These are phyloP conservation scores for Mesopsocus fuscifrons DNA, from an alignment of 2,888 invertebrate species.

Conservation along the genomic window DNA sequence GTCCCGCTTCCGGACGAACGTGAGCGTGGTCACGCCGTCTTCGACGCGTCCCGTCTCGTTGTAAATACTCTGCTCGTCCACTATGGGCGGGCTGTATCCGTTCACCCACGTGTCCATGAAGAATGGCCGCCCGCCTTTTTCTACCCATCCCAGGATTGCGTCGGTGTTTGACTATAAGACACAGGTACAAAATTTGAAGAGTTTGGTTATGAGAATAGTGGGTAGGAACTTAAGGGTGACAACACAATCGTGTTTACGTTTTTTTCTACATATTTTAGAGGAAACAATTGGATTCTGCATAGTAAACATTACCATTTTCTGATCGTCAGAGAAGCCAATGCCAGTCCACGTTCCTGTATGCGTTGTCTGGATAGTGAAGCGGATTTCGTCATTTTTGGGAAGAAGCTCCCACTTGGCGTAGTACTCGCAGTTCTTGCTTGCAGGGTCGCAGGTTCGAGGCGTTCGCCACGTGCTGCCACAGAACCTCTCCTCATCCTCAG, in stretches of 20 bases:
- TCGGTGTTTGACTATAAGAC: slow-evolving; percentile 57
- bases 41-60: slow-evolving; percentile 46
- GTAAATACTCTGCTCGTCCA: slow-evolving; percentile 57
- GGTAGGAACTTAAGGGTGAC: slow-evolving; percentile 13
- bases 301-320: slow-evolving; percentile 69
- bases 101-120: slow-evolving; percentile 76
- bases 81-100: slow-evolving; percentile 54
- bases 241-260: slow-evolving; percentile 3
- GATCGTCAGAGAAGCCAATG: slow-evolving; percentile 69
- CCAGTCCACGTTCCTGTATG: slow-evolving; percentile 75
- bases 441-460: slow-evolving; percentile 45
- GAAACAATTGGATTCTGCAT: too few species aligned
- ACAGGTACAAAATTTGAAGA: slow-evolving; percentile 3
- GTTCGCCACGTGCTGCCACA: slow-evolving; percentile 64
- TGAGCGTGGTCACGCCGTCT: slow-evolving; percentile 58
- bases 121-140: slow-evolving; percentile 57
- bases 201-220: slow-evolving; percentile 9
- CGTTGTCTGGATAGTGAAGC: slow-evolving; percentile 60
- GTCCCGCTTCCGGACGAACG: slow-evolving; percentile 56
- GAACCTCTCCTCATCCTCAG: slow-evolving; percentile 27
- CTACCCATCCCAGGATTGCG: slow-evolving; percentile 76
- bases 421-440: slow-evolving; percentile 54
- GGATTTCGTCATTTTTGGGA: slow-evolving; percentile 47
- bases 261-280: too few species aligned
- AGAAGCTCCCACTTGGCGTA: slow-evolving; percentile 60